Evolutionary conservation across 2,113 vertebrate species (phyloP), one percentile per base, ranked within the genome.

Genomic region (Platysternon megacephalum): DNA sequence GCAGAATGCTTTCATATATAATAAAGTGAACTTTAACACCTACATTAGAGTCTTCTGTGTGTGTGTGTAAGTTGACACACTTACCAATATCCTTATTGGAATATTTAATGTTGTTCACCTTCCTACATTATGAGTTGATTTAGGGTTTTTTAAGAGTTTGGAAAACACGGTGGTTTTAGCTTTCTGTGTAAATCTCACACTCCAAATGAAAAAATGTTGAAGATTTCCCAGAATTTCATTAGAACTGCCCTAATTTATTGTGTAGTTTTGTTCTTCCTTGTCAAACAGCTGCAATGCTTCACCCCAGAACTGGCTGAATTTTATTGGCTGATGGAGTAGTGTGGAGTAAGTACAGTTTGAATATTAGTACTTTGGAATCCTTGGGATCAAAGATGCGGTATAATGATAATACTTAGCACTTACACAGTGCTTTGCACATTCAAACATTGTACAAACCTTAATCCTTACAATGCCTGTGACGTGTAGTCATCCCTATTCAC

Each of bases 1-100:
- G 83, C 78, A 92, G 44, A 94, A 84, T 84, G 85, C 2, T 96
- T 95, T 90, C 79, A 65, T 39, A 51, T 74, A 48, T 88, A 95
- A 92, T 95, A 91, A 97, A 95, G 86, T 79, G 78, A 96, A 84
- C 44, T 87, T 94, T 92, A 92, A 89, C 61, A 87, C 11, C 11
- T 35, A 92, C 88, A 78, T 96, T 87, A 93, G 82, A 61, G 92
- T 35, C 17, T 95, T 78, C 22, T 46, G 84, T 94, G n/a, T 94
- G 12, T 74, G 39, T 7, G 87, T 94, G 32, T 93, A 61, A 49
- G 10, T 86, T 91, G 85, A 55, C 35, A 94, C 32, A 55, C 16
- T 89, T 72, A 80, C 6, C 6, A 0, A 1, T 61, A 85, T 89
- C 39, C 17, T 13, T 0, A 82, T 93, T 80, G 84, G 42, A 94